Base-by-base conservation (phyloP, 2,888 invertebrate genomes). In the Hemicrepidius hirtus region DNA sequence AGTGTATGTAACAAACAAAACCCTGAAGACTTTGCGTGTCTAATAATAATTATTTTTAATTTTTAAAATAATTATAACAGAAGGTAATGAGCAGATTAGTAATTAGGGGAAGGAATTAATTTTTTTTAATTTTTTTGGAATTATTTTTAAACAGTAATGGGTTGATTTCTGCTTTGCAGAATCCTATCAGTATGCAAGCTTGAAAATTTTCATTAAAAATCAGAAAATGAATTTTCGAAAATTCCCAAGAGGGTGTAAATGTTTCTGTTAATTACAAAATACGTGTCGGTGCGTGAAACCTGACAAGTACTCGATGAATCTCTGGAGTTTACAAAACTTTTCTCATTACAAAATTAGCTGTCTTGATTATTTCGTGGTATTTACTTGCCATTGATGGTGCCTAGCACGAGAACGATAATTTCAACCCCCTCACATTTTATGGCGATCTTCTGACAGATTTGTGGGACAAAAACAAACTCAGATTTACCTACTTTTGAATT, bases 371-470 rank as follows among this genome's bases (percentile, higher is more conserved):
- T 65, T 76, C 66, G 71, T 40, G 73, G 59, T 68, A 40, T 49
- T n/a, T n/a, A n/a, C n/a, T n/a, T 66, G 50, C 35, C 50, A 65
- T 57, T 68, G 69, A 71, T 57, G 75, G 76, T 76, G 71, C 76
- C 71, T 71, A 71, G 76, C 64, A 76, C 76, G 76, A 60, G 40
- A 35, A 28, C 32, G 37, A 53, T 66, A 53, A 66, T 63, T 65
- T 67, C 64, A 65, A 68, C 37, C n/a, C 72, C 62, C 75, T 10
- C 2, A 16, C 24, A 13, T 44, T 60, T 60, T 28, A 44, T 28
- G 28, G 28, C 40, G 24, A 44, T 37, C 12, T 35, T 6, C 24
- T 44, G 60, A n/a, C 37, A 44, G 57, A 57, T 20, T 78, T 40
- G 46, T 46, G 46, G 46, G 13, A 18, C 16, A 18, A 18, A 24